phyloP scores from a whole-genome alignment of 1,140 invertebrate species.

The Mactra quadrangularis region DNA sequence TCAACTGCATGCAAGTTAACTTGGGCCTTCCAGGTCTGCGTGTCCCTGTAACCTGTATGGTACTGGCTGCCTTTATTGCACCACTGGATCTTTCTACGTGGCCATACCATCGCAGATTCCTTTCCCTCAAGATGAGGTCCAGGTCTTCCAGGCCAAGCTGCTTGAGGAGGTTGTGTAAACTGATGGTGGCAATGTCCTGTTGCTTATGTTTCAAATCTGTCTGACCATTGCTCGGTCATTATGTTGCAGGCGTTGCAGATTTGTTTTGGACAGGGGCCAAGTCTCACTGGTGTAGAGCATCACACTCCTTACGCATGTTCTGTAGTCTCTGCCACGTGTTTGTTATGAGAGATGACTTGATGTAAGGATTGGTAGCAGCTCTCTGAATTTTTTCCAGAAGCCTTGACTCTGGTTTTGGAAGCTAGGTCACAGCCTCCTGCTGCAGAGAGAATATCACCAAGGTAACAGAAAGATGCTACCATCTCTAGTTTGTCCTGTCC shows the following conservation, averaged over 20 bases:
- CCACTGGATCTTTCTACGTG: too few relatives aligned
- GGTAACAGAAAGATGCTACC: conserved; percentile 16
- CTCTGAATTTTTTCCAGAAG: conserved; percentile 16
- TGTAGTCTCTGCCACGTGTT: not conserved
- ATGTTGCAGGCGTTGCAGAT: not conserved
- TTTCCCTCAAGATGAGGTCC: too few relatives aligned
- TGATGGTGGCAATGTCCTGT: not conserved
- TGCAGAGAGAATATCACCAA: conserved; percentile 11
- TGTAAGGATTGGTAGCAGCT: conserved; percentile 9
- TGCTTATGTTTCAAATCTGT: conserved; percentile 10
- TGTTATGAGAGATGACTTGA: not conserved
- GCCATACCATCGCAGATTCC: too few relatives aligned
- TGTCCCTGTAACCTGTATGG: too few relatives aligned
- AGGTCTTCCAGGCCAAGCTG: too few relatives aligned
- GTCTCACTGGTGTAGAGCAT: conserved; percentile 10
- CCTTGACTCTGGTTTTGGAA: not conserved
- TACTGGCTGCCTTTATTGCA: too few relatives aligned
- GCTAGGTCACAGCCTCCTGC: not conserved
- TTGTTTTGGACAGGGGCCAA: not conserved
- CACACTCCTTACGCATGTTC: not conserved
- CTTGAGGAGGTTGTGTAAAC: not conserved
- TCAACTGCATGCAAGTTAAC: not conserved
- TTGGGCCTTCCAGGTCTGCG: too few relatives aligned
- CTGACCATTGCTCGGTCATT: not conserved
- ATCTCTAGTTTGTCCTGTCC: not conserved